These are phyloP conservation scores for Pinctada fucata DNA, from an alignment of 2,888 invertebrate genomes.

Conservation along the genomic window DNA sequence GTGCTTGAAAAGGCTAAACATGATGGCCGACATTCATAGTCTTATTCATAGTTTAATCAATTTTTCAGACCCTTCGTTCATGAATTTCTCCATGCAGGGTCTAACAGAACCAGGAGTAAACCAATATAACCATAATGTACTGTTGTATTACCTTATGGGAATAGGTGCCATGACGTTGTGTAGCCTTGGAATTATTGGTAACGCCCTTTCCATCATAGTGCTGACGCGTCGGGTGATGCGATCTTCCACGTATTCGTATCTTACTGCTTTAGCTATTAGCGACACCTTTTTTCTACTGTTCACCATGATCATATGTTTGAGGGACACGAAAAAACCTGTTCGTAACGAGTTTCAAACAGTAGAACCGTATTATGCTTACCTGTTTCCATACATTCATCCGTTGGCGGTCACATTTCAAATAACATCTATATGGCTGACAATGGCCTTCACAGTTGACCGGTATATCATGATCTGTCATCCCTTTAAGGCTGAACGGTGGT, in stretches of 20 bases:
- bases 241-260: conserved; percentile 75
- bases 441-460: conserved; percentile 76
- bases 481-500: conserved; percentile 73
- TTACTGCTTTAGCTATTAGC: conserved; percentile 73
- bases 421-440: conserved; percentile 75
- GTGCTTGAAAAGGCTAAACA: too few species aligned
- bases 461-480: conserved; percentile 78
- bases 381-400: conserved; percentile 74
- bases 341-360: conserved; percentile 48
- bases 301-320: conserved; percentile 67
- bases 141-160: conserved; percentile 73
- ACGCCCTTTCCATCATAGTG: conserved; percentile 73
- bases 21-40: too few species aligned
- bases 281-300: conserved; percentile 73
- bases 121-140: conserved; percentile 25
- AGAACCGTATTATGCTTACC: conserved; percentile 60
- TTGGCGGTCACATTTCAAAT: conserved; percentile 74
- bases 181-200: conserved; percentile 73
- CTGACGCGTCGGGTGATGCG: conserved; percentile 71
- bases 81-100: conserved; percentile 19
- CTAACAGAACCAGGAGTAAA: conserved; percentile 40
- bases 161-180: conserved; percentile 73
- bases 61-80: background rate
- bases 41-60: too few species aligned
- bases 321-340: conserved; percentile 65